These are phyloP conservation scores for Trilocha varians DNA, from an alignment of 2,888 invertebrate genomes.

Conservation along the genomic window DNA sequence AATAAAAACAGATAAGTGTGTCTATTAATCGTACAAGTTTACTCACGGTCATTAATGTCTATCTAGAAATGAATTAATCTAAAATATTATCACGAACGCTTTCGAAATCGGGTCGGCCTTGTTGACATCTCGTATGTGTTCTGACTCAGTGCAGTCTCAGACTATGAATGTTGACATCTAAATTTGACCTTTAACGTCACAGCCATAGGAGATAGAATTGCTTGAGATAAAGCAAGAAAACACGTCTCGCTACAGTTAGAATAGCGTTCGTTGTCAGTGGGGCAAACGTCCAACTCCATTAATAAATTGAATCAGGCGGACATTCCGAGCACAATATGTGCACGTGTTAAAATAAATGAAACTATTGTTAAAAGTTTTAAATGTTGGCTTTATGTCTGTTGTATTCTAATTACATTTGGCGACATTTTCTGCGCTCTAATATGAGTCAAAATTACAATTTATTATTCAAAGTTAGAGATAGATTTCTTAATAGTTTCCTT, in stretches of 20 bases:
- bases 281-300: slow-evolving; percentile 73
- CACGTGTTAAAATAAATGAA: slow-evolving; percentile 63
- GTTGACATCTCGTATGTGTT: slow-evolving; percentile 47
- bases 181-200: not conserved
- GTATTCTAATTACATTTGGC: not conserved
- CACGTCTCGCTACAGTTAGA: slow-evolving; percentile 54
- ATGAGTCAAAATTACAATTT: no score
- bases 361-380: slow-evolving; percentile 15
- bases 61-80: slow-evolving; percentile 51
- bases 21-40: slow-evolving; percentile 16
- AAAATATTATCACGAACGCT: slow-evolving; percentile 54
- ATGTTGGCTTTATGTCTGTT: not conserved
- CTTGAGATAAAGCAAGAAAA: slow-evolving; percentile 25
- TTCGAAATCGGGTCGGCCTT: slow-evolving; percentile 44
- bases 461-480: no score
- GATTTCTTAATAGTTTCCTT: no score
- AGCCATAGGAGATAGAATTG: not conserved
- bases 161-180: not conserved
- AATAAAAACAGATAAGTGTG: slow-evolving; percentile 4
- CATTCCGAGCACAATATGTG: slow-evolving; percentile 65
- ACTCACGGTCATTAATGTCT: slow-evolving; percentile 28
- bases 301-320: slow-evolving; percentile 72
- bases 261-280: slow-evolving; percentile 62
- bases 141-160: slow-evolving; percentile 61
- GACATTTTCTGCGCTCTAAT: no score